Conservation (phyloP, 2,113 vertebrate species). For the Oreochromis niloticus region DNA sequence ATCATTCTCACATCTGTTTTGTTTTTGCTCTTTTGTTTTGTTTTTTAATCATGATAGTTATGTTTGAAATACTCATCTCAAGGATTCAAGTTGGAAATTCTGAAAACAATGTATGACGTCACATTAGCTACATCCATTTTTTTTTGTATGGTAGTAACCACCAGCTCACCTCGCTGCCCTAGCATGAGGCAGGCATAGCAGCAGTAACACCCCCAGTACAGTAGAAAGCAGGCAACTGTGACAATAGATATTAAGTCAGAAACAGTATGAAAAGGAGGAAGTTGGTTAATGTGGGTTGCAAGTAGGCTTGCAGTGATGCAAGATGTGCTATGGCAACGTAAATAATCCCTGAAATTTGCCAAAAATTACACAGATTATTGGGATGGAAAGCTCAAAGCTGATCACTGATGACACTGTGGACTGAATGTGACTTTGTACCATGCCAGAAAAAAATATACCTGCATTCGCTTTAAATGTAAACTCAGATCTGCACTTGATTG, state of each 20-base stretch:
- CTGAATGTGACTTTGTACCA: neutral
- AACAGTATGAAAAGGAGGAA: neutral
- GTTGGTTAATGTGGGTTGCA: neutral
- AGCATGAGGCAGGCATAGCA: neutral
- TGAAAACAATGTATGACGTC: neutral
- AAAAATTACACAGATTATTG: neutral
- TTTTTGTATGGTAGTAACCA: neutral
- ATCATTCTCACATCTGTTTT: neutral
- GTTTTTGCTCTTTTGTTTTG: neutral
- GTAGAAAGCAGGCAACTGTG: neutral
- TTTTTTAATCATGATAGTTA: neutral
- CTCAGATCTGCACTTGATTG: neutral
- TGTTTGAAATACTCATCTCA: neutral
- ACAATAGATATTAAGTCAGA: neutral
- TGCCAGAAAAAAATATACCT: neutral
- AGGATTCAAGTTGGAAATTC: neutral
- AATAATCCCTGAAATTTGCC: neutral
- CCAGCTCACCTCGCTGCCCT: neutral
- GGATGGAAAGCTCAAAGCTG: neutral
- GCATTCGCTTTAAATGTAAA: neutral
- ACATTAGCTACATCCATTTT: neutral
- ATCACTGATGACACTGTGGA: neutral
- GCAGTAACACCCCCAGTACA: neutral
- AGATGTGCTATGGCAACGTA: neutral
- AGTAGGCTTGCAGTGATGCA: neutral